phyloP scores from a whole-genome alignment of 2,113 vertebrate species.

The Phaethornis superciliosus region DNA sequence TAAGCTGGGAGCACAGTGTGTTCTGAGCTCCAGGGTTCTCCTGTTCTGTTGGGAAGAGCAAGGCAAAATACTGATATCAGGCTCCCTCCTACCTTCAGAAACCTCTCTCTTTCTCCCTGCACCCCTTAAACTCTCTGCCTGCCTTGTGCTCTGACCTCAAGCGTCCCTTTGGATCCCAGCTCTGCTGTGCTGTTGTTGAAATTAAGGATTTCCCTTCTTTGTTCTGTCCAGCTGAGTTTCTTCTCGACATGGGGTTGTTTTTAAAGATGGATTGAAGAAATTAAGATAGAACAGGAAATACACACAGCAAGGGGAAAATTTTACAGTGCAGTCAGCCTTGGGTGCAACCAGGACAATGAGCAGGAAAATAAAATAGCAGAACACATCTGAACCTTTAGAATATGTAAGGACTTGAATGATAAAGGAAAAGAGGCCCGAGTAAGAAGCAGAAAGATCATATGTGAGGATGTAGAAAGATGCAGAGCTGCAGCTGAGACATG shows the following conservation, averaged over 20 bases:
- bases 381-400: not conserved
- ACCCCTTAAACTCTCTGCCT: not conserved
- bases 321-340: not conserved
- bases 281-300: not conserved
- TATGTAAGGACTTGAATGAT: not conserved
- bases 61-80: fast-evolving
- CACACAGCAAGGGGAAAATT: not conserved
- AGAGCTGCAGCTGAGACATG: not conserved
- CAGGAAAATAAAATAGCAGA: not conserved
- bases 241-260: not conserved
- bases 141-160: not conserved
- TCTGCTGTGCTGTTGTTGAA: not conserved
- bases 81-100: not conserved
- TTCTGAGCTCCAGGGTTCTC: not conserved
- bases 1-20: not conserved
- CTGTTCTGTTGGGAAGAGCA: not conserved
- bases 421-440: not conserved
- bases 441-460: not conserved
- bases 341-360: not conserved
- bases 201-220: not conserved
- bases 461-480: not conserved
- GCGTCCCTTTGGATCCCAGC: not conserved
- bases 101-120: not conserved
- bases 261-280: not conserved
- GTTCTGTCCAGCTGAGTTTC: not conserved